Conservation (phyloP, 2,888 invertebrate genomes). For the Leptinotarsa haldemani region DNA sequence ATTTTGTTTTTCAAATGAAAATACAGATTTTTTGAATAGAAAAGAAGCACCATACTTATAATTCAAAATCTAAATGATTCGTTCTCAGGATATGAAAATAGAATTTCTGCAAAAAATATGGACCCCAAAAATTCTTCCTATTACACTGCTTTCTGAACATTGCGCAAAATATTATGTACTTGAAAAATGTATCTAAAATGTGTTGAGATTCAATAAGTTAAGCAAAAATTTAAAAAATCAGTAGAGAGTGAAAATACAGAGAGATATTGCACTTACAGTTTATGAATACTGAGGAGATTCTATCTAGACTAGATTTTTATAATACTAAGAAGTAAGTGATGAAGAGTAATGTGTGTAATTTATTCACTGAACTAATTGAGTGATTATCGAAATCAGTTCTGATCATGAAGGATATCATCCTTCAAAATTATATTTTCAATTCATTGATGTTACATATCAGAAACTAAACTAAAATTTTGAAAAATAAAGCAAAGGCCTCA, state of each 20-base stretch:
- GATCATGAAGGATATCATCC: not conserved
- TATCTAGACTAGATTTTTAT: constrained; percentile 28
- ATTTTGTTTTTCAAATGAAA: too few species aligned
- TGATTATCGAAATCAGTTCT: not conserved
- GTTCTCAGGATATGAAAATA: too few species aligned
- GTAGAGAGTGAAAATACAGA: constrained; percentile 37
- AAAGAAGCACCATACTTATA: too few species aligned
- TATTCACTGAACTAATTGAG: not conserved
- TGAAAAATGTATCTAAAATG: constrained; percentile 2
- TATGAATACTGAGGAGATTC: constrained; percentile 20
- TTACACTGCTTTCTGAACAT: too few species aligned
- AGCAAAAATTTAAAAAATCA: constrained; percentile 23
- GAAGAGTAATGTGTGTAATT: not conserved
- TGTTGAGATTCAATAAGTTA: constrained; percentile 17
- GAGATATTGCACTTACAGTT: constrained; percentile 17
- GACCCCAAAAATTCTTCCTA: too few species aligned
- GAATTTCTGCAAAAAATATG: too few species aligned
- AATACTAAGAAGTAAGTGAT: constrained; percentile 7
- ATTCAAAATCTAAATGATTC: too few species aligned
- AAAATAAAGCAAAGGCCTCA: not conserved
- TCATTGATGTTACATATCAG: not conserved
- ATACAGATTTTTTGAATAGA: too few species aligned
- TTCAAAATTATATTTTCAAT: not conserved
- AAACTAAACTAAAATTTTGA: not conserved
- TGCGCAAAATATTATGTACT: not conserved